Conservation (phyloP, 2,797 vertebrate species). For the Cryptoprocta ferox region DNA sequence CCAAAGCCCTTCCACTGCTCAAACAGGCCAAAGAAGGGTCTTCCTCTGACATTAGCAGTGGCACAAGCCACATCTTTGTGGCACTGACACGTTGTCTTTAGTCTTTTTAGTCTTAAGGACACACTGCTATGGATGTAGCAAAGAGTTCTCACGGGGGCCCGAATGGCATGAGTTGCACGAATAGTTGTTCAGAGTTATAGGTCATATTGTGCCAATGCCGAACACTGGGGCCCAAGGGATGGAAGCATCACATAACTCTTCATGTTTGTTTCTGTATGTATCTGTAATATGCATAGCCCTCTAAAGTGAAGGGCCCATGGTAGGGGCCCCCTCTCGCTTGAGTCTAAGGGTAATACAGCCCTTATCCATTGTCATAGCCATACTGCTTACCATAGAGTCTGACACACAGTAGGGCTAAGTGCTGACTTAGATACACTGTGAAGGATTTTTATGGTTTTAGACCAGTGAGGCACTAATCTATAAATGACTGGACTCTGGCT, state of each 20-base stretch:
- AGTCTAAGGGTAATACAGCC: not conserved
- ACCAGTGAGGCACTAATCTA: not conserved
- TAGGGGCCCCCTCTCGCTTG: not conserved
- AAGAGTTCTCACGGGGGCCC: not conserved
- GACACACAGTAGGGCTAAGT: not conserved
- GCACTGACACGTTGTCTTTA: not conserved
- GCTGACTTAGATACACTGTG: not conserved
- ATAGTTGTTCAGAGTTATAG: not conserved
- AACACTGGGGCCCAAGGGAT: not conserved
- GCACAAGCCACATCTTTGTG: not conserved
- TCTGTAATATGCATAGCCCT: not conserved
- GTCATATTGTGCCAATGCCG: not conserved
- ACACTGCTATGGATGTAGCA: not conserved
- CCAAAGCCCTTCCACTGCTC: not conserved
- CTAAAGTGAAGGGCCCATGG: not conserved
- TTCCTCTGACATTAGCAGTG: not conserved
- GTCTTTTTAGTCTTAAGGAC: not conserved
- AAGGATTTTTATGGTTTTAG: not conserved
- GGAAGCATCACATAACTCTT: not conserved
- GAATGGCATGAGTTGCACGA: not conserved
- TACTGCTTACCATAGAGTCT: not conserved
- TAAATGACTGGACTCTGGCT: not conserved
- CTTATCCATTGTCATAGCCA: not conserved
- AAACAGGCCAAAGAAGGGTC: not conserved
- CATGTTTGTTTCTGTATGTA: not conserved